phyloP scores from a whole-genome alignment of 2,113 vertebrate genomes.

The Oryzias celebensis region DNA sequence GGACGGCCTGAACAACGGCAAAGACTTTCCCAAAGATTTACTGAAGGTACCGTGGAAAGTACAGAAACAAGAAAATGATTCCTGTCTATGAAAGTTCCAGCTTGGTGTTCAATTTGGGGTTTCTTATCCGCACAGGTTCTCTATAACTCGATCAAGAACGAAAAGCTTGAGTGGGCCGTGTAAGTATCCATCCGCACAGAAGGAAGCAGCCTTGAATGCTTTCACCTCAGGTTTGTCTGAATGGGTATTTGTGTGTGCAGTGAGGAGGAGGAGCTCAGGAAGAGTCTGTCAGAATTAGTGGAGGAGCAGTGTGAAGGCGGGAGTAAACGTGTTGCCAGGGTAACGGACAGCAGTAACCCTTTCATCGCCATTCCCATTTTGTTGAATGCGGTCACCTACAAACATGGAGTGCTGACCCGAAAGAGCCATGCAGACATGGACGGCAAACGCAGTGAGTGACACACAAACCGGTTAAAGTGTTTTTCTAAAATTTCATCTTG shows the following conservation, averaged over 20 bases:
- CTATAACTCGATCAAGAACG: slow-evolving; percentile 98
- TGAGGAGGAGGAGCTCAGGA: slow-evolving; percentile 95
- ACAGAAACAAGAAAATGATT: background rate
- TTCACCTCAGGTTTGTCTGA: slow-evolving; percentile 30
- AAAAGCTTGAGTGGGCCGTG: slow-evolving; percentile 98
- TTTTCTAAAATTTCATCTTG: background rate
- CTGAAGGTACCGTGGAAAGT: slow-evolving; percentile 83
- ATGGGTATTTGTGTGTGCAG: slow-evolving; percentile 71
- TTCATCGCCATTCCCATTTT: slow-evolving; percentile 93
- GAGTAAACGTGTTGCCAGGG: slow-evolving; percentile 88
- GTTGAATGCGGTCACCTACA: slow-evolving; percentile 90
- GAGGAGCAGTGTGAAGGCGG: slow-evolving; percentile 93
- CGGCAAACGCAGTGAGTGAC: slow-evolving; percentile 90
- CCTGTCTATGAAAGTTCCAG: background rate
- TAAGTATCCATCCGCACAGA: slow-evolving; percentile 79
- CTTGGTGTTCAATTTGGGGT: background rate
- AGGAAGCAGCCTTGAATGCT: slow-evolving; percentile 23
- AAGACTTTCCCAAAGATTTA: slow-evolving; percentile 93
- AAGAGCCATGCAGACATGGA: slow-evolving; percentile 98
- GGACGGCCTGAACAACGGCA: slow-evolving; percentile 90
- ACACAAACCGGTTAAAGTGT: background rate
- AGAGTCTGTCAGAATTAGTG: slow-evolving; percentile 95
- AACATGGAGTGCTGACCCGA: slow-evolving; percentile 90
- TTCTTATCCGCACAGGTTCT: slow-evolving; percentile 79
- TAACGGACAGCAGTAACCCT: slow-evolving; percentile 93